phyloP scores from a whole-genome alignment of 2,113 vertebrate species.

The Machaerirhynchus nigripectus region DNA sequence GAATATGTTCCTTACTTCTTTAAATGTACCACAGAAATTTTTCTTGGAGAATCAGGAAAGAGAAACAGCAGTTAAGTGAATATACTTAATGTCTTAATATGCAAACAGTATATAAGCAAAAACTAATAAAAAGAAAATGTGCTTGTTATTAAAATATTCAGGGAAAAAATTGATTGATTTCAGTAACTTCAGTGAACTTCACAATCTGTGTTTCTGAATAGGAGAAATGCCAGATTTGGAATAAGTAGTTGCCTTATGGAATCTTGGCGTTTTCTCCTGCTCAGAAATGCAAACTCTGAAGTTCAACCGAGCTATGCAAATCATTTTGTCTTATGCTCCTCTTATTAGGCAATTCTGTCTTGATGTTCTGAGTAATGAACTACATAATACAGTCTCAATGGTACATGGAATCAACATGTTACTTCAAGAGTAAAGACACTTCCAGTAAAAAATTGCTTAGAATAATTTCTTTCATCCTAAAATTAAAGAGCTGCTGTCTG shows the following conservation, averaged over 20 bases:
- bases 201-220: conserved; percentile 58
- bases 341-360: conserved; percentile 43
- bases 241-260: conserved; percentile 59
- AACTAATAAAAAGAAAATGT: not conserved
- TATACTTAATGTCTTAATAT: not conserved
- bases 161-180: not conserved
- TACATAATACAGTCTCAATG: not conserved
- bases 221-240: conserved; percentile 57
- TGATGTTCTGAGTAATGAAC: conserved; percentile 35
- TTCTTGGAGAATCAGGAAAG: not conserved
- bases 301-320: conserved; percentile 55
- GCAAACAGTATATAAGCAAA: not conserved
- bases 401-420: conserved; percentile 3
- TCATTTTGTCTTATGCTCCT: conserved; percentile 31
- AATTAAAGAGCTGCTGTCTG: not conserved
- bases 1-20: not conserved
- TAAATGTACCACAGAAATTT: not conserved
- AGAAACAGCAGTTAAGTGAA: not conserved
- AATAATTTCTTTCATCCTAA: conserved; percentile 6
- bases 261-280: conserved; percentile 51
- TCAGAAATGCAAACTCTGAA: conserved; percentile 62
- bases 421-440: not conserved
- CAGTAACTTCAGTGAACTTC: conserved; percentile 37
- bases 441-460: not conserved
- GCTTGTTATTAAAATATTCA: not conserved